phyloP scores from a whole-genome alignment of 1,140 invertebrate genomes.

The Daktulosphaira vitifoliae region DNA sequence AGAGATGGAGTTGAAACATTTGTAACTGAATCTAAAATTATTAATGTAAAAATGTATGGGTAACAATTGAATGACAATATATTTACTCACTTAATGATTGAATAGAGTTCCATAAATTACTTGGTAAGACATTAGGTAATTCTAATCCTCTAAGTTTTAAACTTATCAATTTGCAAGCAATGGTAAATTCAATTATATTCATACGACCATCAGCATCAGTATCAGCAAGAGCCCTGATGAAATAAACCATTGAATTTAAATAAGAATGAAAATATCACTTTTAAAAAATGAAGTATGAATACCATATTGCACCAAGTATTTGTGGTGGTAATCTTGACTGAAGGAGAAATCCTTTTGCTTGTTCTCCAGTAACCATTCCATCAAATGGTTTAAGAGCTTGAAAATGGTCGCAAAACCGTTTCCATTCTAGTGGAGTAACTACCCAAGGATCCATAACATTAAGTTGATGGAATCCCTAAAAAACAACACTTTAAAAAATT shows the following conservation, averaged over 20 bases:
- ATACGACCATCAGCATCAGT: slow-evolving; percentile 94
- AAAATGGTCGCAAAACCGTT: slow-evolving; percentile 87
- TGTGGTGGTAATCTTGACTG: slow-evolving; percentile 81
- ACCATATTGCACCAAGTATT: slow-evolving; percentile 88
- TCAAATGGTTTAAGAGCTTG: slow-evolving; percentile 72
- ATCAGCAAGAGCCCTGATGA: slow-evolving; percentile 75
- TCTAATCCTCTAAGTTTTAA: slow-evolving; percentile 85
- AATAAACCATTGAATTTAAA: slow-evolving; percentile 4
- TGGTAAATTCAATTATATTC: slow-evolving; percentile 93
- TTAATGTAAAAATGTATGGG: too few species aligned
- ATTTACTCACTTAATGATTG: slow-evolving; percentile 33
- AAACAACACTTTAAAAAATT: too few species aligned
- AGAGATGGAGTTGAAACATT: slow-evolving; percentile 34
- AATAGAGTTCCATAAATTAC: slow-evolving; percentile 48
- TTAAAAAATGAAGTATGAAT: not conserved
- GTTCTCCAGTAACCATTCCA: slow-evolving; percentile 84
- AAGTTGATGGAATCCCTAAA: not conserved
- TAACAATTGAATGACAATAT: not conserved
- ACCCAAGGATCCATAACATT: slow-evolving; percentile 67
- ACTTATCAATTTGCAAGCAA: slow-evolving; percentile 95
- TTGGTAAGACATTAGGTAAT: slow-evolving; percentile 75
- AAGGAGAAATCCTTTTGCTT: slow-evolving; percentile 89
- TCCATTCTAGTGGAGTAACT: slow-evolving; percentile 75
- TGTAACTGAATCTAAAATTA: slow-evolving; percentile 27
- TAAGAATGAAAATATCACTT: not conserved